A percentile compares a stretch with the other conserved stretches of the same genome.
These are phyloP conservation scores for Saimiri boliviensis DNA, from an alignment of 2,113 vertebrate genomes.

Conservation along the genomic window DNA sequence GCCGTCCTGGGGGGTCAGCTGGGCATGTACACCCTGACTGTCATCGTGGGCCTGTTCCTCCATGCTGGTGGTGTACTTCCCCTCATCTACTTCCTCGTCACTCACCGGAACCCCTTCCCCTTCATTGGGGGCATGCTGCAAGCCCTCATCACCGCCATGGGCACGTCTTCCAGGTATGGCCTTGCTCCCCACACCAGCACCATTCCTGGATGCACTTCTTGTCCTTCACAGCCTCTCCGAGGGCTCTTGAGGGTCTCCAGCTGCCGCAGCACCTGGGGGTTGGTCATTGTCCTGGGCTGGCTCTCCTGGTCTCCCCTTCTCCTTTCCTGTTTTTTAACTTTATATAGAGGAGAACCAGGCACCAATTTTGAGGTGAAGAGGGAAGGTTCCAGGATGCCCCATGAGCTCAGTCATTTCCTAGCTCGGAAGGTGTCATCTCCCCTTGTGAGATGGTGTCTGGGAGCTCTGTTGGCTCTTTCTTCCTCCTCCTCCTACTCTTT, in stretches of 20 bases:
- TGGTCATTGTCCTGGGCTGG: background rate
- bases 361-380: background rate
- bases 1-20: constrained; percentile 94
- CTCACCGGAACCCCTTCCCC: constrained; percentile 92
- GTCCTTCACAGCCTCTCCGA: background rate
- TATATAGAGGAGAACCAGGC: background rate
- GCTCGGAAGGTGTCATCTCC: background rate
- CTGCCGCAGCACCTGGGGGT: background rate
- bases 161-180: constrained; percentile 95
- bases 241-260: background rate
- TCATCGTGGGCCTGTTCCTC: constrained; percentile 94
- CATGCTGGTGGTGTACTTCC: constrained; percentile 94
- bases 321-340: background rate
- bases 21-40: constrained; percentile 95
- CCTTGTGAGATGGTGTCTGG: background rate
- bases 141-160: constrained; percentile 96
- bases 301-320: background rate
- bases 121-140: constrained; percentile 95
- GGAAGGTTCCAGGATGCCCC: background rate
- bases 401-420: background rate
- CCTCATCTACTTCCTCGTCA: constrained; percentile 94
- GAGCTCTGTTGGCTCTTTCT: background rate
- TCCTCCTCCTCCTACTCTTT: background rate
- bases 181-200: background rate
- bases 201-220: background rate